Base-by-base conservation (phyloP, 2,113 vertebrate genomes). In the Scortum barcoo region DNA sequence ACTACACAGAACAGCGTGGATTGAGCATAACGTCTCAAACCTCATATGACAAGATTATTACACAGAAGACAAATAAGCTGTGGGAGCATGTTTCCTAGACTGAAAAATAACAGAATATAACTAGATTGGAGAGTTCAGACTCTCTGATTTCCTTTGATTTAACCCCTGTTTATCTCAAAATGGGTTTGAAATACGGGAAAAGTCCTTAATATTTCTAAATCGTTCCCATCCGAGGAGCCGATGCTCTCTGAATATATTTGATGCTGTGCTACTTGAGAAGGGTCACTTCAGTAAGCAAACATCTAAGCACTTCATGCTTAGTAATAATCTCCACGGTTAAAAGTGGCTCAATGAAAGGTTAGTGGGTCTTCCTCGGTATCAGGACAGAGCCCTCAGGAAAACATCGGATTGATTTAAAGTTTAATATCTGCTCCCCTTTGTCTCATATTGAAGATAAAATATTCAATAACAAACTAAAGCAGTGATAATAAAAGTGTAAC, bases 341-440 rank as follows among this genome's bases (percentile, higher is more conserved):
- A 73, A 63, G 14, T 36, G 66, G 73, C 76, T 89, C 87, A 75
- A 74, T 73, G 69, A 72, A 74, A 85, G 50, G 56, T 82, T 60
- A 17, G 24, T 26, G 24, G 56, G 51, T 40, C 53, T 84, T 54
- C 62, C 11, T 78, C 28, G 20, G 50, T 48, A 58, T 86, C 68
- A 80, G n/a, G 33, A 6, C 5, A 38, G 53, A 82, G 33, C 54
- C 24, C 40, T 54, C 20, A 58, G 67, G 26, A 72, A 76, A 75
- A 80, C 17, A 69, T 26, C 20, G 11, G 20, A 57, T 53, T 50
- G n/a, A 85, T 73, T 84, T 80, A 76, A 5, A 58, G 22, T 68
- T 9, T 53, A 3, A 76, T 72, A 26, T 63, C 26, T 16, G 5
- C 6, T 42, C 16, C 28, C 28, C 14, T 56, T 73, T 61, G 12